A percentile compares a stretch with the other conserved stretches of the same genome.
These are phyloP conservation scores for Galbula dea DNA, from an alignment of 2,113 vertebrate genomes.

Conservation along the genomic window DNA sequence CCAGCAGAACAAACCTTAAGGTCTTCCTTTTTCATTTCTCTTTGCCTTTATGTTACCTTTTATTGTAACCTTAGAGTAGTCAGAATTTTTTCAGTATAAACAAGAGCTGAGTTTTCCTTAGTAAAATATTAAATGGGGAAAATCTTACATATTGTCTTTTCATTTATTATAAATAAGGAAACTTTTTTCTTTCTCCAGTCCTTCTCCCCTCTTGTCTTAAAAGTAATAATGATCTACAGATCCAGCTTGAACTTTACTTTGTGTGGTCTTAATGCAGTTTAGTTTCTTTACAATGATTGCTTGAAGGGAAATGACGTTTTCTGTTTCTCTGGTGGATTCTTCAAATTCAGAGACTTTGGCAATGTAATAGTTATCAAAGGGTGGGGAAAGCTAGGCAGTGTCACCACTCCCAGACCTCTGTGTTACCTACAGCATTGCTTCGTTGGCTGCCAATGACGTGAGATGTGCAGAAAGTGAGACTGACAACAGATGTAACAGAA, in stretches of 20 bases:
- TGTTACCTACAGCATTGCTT: neutral
- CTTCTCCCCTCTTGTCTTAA: accelerated
- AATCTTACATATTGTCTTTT: neutral
- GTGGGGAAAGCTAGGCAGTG: neutral
- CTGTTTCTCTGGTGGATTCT: constrained; percentile 25
- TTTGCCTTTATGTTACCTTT: neutral
- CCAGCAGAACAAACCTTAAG: neutral
- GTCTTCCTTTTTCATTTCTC: neutral
- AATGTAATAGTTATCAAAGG: neutral
- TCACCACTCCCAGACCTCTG: neutral
- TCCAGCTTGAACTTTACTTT: constrained; percentile 21
- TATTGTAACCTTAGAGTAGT: neutral
- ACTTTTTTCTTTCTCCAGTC: neutral
- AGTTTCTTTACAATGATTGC: constrained; percentile 1
- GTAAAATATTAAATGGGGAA: neutral
- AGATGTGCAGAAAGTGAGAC: neutral
- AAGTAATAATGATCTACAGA: constrained; percentile 16
- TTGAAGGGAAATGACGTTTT: constrained; percentile 40
- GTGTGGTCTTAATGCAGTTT: constrained; percentile 42
- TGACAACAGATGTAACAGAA: neutral
- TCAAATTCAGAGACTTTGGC: constrained; percentile 26
- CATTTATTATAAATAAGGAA: neutral
- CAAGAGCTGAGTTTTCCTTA: neutral
- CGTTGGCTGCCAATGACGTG: neutral
- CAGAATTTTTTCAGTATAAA: neutral